Conservation (phyloP, 1,140 invertebrate genomes). For the Whitmania pigra region DNA sequence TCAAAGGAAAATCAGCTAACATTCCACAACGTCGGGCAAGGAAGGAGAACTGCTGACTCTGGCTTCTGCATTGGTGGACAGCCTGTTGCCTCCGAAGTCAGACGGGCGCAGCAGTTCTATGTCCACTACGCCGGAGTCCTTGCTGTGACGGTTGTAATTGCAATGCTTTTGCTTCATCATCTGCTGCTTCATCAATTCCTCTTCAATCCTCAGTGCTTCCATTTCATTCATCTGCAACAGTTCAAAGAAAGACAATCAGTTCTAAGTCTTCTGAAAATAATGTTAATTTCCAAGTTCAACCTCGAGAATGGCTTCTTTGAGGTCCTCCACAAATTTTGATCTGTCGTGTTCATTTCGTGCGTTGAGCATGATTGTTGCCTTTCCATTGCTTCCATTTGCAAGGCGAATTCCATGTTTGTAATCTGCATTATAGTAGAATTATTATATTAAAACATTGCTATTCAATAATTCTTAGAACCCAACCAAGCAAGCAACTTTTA, state of each 20-base stretch:
- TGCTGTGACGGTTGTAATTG: constrained; percentile 37
- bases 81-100: constrained; percentile 42
- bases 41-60: constrained; percentile 47
- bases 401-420: constrained; percentile 85
- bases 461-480: too few relatives aligned
- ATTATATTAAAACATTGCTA: not conserved
- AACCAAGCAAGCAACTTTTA: too few relatives aligned
- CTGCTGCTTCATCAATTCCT: constrained; percentile 60
- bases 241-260: not conserved
- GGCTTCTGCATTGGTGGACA: constrained; percentile 43
- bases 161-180: constrained; percentile 39
- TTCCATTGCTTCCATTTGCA: constrained; percentile 61
- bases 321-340: constrained; percentile 42
- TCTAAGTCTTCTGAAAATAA: not conserved
- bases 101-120: constrained; percentile 56
- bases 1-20: not conserved
- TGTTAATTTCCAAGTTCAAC: constrained; percentile 25
- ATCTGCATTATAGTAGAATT: constrained; percentile 48
- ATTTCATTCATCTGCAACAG: constrained; percentile 49
- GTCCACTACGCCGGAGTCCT: constrained; percentile 67
- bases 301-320: constrained; percentile 42
- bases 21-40: constrained; percentile 6
- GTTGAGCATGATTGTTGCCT: constrained; percentile 83
- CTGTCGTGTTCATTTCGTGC: constrained; percentile 46
- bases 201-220: constrained; percentile 58